Evolutionary conservation across 2,888 invertebrate species (phyloP), one percentile per base, ranked within the genome.

Genomic region (Eurytoma adleriae): DNA sequence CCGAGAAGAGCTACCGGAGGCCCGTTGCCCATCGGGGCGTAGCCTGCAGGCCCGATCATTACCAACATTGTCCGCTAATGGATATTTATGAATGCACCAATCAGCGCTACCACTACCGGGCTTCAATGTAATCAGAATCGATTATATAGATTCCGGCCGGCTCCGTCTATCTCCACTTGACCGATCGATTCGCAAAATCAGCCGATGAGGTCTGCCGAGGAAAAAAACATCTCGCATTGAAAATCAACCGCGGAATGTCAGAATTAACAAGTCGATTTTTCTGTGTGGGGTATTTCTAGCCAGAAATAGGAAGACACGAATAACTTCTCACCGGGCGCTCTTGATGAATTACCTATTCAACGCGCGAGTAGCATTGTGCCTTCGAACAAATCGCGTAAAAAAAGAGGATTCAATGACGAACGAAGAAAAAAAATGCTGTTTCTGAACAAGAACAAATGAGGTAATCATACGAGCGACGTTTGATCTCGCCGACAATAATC

Each of bases 61-160:
- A 90, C 89, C 87, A 86, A 90, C 89, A 90, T 90, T 90, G 90
- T 90, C 86, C 88, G 87, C 89, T 90, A 90, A 90, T 90, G 90
- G 90, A 90, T 90, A 90, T 90, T 90, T 90, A 90, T 90, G 90
- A 90, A 90, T 90, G 88, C 89, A 86, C 89, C 90, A 90, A 90
- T 90, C 90, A 90, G 87, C 88, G 87, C 87, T 83, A 86, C 88
- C 87, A 90, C 90, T 89, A 89, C 89, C 84, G 90, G 90, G 89
- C 90, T 90, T 90, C 89, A 89, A 90, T 90, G 90, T 88, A 89
- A 90, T 90, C 90, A 90, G 88, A 90, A 90, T 89, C 90, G 89
- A 90, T 90, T 90, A 90, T 90, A 88, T 88, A 88, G 88, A 90
- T 89, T 88, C 85, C 81, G 83, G 75, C 78, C 52, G 16, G 54